Base-by-base conservation (phyloP, 2,797 vertebrate genomes). In the Fistularia tabacaria region DNA sequence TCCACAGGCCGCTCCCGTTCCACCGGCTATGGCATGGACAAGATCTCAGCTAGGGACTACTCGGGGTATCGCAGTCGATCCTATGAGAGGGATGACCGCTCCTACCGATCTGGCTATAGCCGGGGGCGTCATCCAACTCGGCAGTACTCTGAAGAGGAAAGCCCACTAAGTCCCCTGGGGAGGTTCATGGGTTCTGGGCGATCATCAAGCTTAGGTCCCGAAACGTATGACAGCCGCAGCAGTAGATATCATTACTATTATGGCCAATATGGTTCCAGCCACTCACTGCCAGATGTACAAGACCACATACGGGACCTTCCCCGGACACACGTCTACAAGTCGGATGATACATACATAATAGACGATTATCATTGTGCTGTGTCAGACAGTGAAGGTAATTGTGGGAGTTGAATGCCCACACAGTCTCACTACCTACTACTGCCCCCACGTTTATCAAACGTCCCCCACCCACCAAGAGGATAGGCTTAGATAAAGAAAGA, bases 361-460 rank as follows among this genome's bases (percentile, higher is more conserved):
- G 97, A 99, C 57, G 97, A 99, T 91, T 90, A 97, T 86, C 94
- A 98, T 91, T 98, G 96, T 67, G 97, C 98, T 90, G 96, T 99
- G 84, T 99, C 97, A 57, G 97, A 99, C 93, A 99, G 97, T 1
- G 97, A 99, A 99, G 97, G 97, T 99, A 98, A 99, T 87, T 92
- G 86, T 86, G 84, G 87, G 83, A 74, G 91, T 87, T 94, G 88
- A 93, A 79, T 81, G 75, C 82, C 85, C 85, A 81, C 65, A 57
- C 87, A 85, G 86, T 85, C 78, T 86, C 83, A 88, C 83, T 89
- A 88, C 80, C 85, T 88, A 78, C 84, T 88, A 86, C 81, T 86
- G 81, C 84, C 76, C 80, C 83, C 83, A 82, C 74, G 62, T 84
- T 82, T 79, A 83, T 83, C 71, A 83, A 87, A 87, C 73, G 86